Percentiles rank a stretch among this genome's conserved stretches.
Conservation (phyloP, 2,888 invertebrate species). For the Eudemis profundana region DNA sequence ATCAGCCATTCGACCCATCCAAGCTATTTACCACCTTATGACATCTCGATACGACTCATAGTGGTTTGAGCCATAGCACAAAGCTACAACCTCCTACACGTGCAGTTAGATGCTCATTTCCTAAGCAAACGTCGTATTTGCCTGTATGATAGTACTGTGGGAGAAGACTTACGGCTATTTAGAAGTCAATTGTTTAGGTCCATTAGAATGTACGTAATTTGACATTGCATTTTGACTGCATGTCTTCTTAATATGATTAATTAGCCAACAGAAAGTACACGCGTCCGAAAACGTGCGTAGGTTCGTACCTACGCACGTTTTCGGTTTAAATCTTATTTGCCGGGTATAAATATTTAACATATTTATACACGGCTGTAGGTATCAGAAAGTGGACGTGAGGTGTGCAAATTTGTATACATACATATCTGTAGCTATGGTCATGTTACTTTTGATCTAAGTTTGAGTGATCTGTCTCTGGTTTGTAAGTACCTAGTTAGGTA, state of each 20-base stretch:
- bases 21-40: not conserved
- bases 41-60: not conserved
- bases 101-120: too few species aligned
- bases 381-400: conserved; percentile 36
- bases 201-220: not conserved
- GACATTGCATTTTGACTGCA: conserved; percentile 2
- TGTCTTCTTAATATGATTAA: conserved; percentile 1
- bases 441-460: too few species aligned
- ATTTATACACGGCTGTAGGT: too few species aligned
- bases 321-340: not conserved
- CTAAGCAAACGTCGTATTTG: too few species aligned
- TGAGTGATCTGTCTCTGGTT: too few species aligned
- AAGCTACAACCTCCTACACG: too few species aligned
- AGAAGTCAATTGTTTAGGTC: too few species aligned
- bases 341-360: not conserved
- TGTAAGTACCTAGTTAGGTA: too few species aligned
- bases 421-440: too few species aligned
- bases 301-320: too few species aligned
- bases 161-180: not conserved
- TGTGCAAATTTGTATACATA: conserved; percentile 26
- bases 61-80: not conserved
- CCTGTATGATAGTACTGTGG: not conserved
- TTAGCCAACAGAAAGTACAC: conserved; percentile 10
- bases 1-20: not conserved
- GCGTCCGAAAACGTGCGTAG: not conserved